phyloP scores from a whole-genome alignment of 2,888 invertebrate species.

The Cremastobaeus sp. region DNA sequence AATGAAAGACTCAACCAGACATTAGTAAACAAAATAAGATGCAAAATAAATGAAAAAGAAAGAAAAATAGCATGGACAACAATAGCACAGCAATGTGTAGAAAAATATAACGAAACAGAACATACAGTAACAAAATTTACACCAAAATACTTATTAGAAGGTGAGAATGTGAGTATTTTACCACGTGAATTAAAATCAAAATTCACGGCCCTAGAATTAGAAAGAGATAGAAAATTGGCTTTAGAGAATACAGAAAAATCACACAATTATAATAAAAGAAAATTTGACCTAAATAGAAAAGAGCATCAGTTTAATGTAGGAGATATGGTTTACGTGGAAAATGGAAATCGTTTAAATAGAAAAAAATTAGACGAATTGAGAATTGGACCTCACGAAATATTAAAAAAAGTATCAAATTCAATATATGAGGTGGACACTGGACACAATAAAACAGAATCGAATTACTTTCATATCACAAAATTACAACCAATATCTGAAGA shows the following conservation, averaged over 20 bases:
- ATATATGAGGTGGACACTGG: constrained; percentile 10
- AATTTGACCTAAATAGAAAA: constrained; percentile 30
- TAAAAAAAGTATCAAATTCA: constrained; percentile 8
- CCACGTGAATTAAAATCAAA: constrained; percentile 20
- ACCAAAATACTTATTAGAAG: constrained; percentile 18
- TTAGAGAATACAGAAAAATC: constrained; percentile 63
- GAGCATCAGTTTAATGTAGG: not conserved
- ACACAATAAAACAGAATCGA: constrained; percentile 6
- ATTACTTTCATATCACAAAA: constrained; percentile 17
- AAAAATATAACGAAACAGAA: constrained; percentile 24
- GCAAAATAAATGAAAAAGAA: constrained; percentile 16
- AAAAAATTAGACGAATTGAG: constrained; percentile 9
- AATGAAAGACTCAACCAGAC: constrained; percentile 29
- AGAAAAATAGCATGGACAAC: constrained; percentile 20
- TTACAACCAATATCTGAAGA: too few relatives aligned
- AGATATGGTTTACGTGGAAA: constrained; percentile 23
- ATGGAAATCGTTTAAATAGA: constrained; percentile 14
- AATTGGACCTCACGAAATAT: constrained; percentile 10
- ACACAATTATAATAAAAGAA: constrained; percentile 66
- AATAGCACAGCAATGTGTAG: constrained; percentile 4
- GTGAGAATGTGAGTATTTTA: constrained; percentile 5
- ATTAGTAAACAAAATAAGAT: constrained; percentile 23
- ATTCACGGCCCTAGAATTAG: constrained; percentile 28
- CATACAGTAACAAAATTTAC: constrained; percentile 17
- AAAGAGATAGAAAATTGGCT: constrained; percentile 62